Evolutionary conservation across 2,888 invertebrate genomes (phyloP), one percentile per base, ranked within the genome.

Genomic region (Noctua comes): DNA sequence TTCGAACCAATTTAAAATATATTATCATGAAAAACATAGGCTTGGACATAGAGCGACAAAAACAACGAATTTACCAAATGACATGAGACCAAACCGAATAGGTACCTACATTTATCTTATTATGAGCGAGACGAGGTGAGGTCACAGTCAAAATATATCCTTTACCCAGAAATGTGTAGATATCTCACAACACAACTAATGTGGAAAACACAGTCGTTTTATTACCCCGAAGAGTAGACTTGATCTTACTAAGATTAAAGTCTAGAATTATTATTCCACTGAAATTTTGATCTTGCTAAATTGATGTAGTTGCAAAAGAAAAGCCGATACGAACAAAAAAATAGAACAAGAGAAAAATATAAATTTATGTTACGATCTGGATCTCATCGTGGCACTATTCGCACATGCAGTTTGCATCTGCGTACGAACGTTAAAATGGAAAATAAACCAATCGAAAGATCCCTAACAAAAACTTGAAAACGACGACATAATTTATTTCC

Each of bases 401-500:
- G 8, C 64, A 70, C 51, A 69, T 76, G 57, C 75, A 86, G 54
- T 79, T 40, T 46, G 31, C 54, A 79, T 73, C 51, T 72, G 36
- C 51, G 70, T 77, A 57, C 1, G n/a, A 73, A 72, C 65, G 36
- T 65, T 54, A 68, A 76, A 66, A 68, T 57, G 46, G 57, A 24
- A 73, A 73, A 77, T 70, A 64, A 86, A 72, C 31, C 65, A 77
- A 66, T 51, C 46, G n/a, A 73, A 76, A 48, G n/a, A 76, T 76
- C 40, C 18, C 24, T 36, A 31, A 64, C 36, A 73, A 62, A 73
- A 62, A 65, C n/a, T 36, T 62, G 40, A 62, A 75, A 83, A 68
- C 64, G 31, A 79, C 66, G 48, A 40, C 74, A 78, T 83, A 27
- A 79, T 65, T 84, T 86, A 76, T 80, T 80, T 87, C 73, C 43